These are phyloP conservation scores for Dolichoris vasculosae DNA, from an alignment of 1,140 invertebrate species.

Conservation along the genomic window DNA sequence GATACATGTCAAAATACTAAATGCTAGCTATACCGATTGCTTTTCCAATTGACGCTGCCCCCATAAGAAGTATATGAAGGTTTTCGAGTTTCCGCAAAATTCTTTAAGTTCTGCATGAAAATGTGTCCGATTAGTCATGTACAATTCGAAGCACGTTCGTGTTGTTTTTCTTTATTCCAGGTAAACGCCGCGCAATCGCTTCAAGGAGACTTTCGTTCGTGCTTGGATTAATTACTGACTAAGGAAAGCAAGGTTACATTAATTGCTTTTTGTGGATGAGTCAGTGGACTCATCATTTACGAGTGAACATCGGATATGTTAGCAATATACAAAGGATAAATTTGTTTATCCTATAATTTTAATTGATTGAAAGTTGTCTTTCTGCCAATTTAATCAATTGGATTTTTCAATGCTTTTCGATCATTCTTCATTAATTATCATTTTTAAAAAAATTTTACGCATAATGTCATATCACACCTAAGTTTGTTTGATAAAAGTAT, in stretches of 20 bases:
- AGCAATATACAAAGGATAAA: conserved; percentile 19
- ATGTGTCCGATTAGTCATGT: conserved; percentile 24
- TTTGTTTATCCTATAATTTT: conserved; percentile 41
- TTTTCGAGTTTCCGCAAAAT: conserved; percentile 54
- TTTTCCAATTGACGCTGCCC: conserved; percentile 37
- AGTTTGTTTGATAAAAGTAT: conserved; percentile 14
- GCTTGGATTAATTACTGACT: conserved; percentile 69
- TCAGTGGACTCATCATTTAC: conserved; percentile 41
- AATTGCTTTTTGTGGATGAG: conserved; percentile 63
- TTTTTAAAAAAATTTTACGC: conserved; percentile 22
- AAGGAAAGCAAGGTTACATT: conserved; percentile 66
- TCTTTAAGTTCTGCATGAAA: conserved; percentile 55
- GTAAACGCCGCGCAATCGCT: conserved; percentile 62
- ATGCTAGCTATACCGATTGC: not conserved
- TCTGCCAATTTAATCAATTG: conserved; percentile 15
- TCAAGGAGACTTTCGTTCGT: conserved; percentile 67
- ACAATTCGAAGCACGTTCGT: conserved; percentile 66
- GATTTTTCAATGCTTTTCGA: conserved; percentile 28
- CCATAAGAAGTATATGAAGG: conserved; percentile 44
- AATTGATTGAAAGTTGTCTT: not conserved
- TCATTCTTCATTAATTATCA: conserved; percentile 40
- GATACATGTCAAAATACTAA: conserved; percentile 26
- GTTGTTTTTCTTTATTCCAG: conserved; percentile 64
- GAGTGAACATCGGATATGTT: not conserved
- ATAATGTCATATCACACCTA: conserved; percentile 22